Evolutionary conservation across 1,140 invertebrate species (phyloP).

Genomic region (Phocides pigmalion): DNA sequence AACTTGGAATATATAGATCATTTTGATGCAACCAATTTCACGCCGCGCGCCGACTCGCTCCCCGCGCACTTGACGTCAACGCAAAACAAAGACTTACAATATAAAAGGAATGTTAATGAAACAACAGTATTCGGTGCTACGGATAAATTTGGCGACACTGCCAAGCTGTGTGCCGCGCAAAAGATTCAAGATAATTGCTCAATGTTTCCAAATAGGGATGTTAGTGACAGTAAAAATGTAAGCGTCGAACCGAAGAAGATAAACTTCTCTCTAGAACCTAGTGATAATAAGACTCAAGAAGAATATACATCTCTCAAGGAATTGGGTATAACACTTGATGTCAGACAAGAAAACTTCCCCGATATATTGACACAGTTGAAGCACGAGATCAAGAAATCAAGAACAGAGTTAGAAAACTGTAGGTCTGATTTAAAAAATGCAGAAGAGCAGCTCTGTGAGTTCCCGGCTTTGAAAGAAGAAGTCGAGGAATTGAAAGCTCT

Average conservation of each 20-base stretch:
- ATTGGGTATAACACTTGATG: constrained; percentile 68
- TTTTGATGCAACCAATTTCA: constrained; percentile 51
- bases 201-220: constrained; percentile 78
- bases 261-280: constrained; percentile 70
- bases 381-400: constrained; percentile 82
- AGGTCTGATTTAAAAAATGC: constrained; percentile 81
- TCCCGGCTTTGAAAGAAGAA: constrained; percentile 84
- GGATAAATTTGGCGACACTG: constrained; percentile 49
- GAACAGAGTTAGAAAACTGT: constrained; percentile 81
- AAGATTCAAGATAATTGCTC: constrained; percentile 78
- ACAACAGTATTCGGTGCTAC: constrained; percentile 70
- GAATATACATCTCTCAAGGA: constrained; percentile 69
- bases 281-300: constrained; percentile 62
- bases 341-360: constrained; percentile 72
- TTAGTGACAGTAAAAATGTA: constrained; percentile 64
- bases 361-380: constrained; percentile 83
- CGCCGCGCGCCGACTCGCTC: constrained; percentile 68
- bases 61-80: constrained; percentile 71
- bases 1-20: constrained; percentile 60
- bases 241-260: constrained; percentile 79
- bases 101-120: constrained; percentile 80
- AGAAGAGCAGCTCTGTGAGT: constrained; percentile 83
- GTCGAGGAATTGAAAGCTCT: constrained; percentile 83
- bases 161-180: constrained; percentile 57
- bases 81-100: constrained; percentile 59